Percentiles rank a stretch among this genome's conserved stretches.
Evolutionary conservation across 2,797 vertebrate species (phyloP).

Genomic region (Esox lucius): DNA sequence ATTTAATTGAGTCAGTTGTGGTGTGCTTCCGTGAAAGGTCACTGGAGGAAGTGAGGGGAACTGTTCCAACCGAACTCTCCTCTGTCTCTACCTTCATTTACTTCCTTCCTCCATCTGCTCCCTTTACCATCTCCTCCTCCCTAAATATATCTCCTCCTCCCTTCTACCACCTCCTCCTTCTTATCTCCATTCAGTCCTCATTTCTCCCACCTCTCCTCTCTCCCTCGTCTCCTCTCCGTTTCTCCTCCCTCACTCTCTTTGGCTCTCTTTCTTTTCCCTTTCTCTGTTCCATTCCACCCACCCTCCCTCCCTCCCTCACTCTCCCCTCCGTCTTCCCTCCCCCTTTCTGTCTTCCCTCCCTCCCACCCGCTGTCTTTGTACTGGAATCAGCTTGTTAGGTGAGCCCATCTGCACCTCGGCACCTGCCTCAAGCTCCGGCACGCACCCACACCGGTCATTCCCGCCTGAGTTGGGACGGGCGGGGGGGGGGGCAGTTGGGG

Average conservation of each 20-base stretch:
- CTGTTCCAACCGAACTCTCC: too few relatives aligned
- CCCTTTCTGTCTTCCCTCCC: slow-evolving; percentile 12
- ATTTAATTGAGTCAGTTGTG: slow-evolving; percentile 54
- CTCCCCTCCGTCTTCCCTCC: slow-evolving; percentile 3
- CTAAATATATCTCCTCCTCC: not conserved
- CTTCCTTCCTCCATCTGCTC: not conserved
- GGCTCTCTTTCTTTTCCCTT: slow-evolving; percentile 3
- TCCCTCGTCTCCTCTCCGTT: not conserved
- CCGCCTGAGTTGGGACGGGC: not conserved
- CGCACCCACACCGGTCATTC: too few relatives aligned
- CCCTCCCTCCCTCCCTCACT: not conserved
- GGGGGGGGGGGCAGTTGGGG: not conserved
- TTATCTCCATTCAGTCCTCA: too few relatives aligned
- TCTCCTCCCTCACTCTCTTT: not conserved
- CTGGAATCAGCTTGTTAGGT: too few relatives aligned
- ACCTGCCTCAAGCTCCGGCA: too few relatives aligned
- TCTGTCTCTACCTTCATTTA: not conserved
- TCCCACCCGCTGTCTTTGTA: slow-evolving; percentile 7
- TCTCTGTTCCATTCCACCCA: not conserved
- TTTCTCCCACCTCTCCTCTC: not conserved
- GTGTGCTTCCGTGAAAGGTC: slow-evolving; percentile 39
- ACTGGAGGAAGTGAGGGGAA: slow-evolving; percentile 16
- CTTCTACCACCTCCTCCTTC: not conserved
- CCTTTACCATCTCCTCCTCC: not conserved
- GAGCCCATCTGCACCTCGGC: too few relatives aligned